Evolutionary conservation across 2,113 vertebrate species (phyloP), one percentile per base, ranked within the genome.

Genomic region (Tragelaphus imberbis): DNA sequence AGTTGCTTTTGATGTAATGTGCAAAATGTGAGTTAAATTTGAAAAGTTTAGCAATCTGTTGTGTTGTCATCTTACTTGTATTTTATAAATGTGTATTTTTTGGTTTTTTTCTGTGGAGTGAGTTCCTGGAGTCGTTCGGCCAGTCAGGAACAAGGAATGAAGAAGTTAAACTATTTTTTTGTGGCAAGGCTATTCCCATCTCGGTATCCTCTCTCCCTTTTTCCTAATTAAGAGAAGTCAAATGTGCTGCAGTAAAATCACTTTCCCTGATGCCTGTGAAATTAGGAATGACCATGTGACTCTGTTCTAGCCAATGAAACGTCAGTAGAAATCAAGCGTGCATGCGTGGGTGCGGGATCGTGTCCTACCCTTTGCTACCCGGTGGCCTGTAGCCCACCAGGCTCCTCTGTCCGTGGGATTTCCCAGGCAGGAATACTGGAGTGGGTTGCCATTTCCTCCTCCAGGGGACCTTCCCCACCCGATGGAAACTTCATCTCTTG

Each of bases 301-400:
- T 91, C 33, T 1, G n/a, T 33, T n/a, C 61, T 92, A 59, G 63
- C 80, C 80, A 88, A 33, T 68, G 30, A 85, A 7, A 77, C 4
- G 6, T 36, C 71, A 25, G 36, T 33, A 25, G 82, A 79, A 14
- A 33, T 75, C 30, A 10, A 25, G 21, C 40, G 0, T 75, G 71
- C 71, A 8, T 27, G 36, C 0, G 23, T 27, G 40, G 36, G 40
- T 44, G 6, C 6, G 0, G 27, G 44, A 6, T 44, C 1, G 0
- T 27, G 40, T 77, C 21, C 0, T 0, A 33, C 23, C 40, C 40
- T 44, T 40, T 27, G 71, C 71, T 25, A 44, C 71, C 71, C 36
- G 25, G 40, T 10, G 71, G 36, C 6, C 40, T 44, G 40, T 77
- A 44, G 36, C 71, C 36, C 11, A 13, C 36, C 23, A 44, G 36